A percentile compares a stretch with the other conserved stretches of the same genome.
These are phyloP conservation scores for Melanotaenia nigrans DNA, from an alignment of 2,797 vertebrate genomes.

Conservation along the genomic window DNA sequence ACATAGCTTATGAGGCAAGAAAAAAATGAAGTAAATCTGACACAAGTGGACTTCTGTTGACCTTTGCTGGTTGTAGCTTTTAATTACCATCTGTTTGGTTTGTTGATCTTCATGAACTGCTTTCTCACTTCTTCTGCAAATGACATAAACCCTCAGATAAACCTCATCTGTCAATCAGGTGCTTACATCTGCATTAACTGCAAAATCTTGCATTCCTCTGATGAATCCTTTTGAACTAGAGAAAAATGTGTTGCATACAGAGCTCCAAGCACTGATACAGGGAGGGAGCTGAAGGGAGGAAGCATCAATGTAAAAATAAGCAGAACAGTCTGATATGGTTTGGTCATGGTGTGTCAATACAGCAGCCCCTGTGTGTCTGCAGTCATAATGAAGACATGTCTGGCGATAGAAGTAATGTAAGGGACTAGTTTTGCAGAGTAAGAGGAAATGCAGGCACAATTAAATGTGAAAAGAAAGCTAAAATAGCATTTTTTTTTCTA, in stretches of 20 bases:
- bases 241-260: constrained; percentile 4
- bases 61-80: not conserved
- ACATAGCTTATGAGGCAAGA: not conserved
- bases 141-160: constrained; percentile 4
- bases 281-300: not conserved
- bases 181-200: constrained; percentile 24
- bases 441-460: not conserved
- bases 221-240: constrained; percentile 25
- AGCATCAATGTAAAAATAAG: constrained; percentile 10
- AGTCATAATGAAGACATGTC: not conserved
- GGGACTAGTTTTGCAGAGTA: not conserved
- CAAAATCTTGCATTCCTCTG: constrained; percentile 14
- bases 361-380: not conserved
- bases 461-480: not conserved
- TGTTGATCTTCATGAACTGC: constrained; percentile 1
- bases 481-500: not conserved
- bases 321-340: not conserved
- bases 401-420: not conserved
- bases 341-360: not conserved
- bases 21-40: not conserved
- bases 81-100: constrained; percentile 8
- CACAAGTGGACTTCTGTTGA: not conserved
- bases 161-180: constrained; percentile 5
- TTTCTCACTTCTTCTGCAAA: constrained; percentile 11
- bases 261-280: constrained; percentile 1